phyloP scores from a whole-genome alignment of 2,113 vertebrate genomes.

The Erythrocercus mccallii region DNA sequence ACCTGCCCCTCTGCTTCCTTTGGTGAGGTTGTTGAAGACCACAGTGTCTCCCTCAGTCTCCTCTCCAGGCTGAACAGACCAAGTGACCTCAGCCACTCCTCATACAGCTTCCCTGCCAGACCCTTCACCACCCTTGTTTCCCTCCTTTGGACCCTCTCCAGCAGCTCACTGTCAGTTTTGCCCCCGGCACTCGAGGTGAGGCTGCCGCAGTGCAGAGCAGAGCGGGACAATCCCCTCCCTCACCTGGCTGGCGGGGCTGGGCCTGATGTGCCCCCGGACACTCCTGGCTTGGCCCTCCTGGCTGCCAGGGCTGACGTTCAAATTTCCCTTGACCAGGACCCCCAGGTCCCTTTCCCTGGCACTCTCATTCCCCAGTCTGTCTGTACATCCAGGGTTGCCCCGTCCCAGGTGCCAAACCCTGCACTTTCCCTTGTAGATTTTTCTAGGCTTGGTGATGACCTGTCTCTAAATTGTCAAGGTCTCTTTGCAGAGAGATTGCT shows the following conservation, averaged over 20 bases:
- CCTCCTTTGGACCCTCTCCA: background rate
- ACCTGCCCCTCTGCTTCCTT: background rate
- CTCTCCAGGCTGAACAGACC: background rate
- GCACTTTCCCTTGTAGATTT: background rate
- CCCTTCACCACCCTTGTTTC: background rate
- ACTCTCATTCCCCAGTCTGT: background rate
- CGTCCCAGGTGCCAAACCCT: background rate
- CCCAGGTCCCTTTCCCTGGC: background rate
- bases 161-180: background rate
- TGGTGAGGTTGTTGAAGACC: background rate
- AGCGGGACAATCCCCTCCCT: background rate
- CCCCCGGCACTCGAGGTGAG: background rate
- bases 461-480: background rate
- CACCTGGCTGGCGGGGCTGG: fast-evolving
- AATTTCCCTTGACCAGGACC: fast-evolving
- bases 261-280: background rate
- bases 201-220: fast-evolving
- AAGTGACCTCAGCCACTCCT: background rate
- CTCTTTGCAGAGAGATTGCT: background rate
- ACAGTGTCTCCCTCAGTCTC: too few species aligned
- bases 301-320: background rate
- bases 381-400: background rate
- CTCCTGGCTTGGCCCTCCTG: background rate
- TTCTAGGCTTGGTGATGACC: background rate
- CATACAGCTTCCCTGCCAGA: background rate